These are phyloP conservation scores for Meteorus cinctellus DNA, from an alignment of 2,888 invertebrate genomes.

Conservation along the genomic window DNA sequence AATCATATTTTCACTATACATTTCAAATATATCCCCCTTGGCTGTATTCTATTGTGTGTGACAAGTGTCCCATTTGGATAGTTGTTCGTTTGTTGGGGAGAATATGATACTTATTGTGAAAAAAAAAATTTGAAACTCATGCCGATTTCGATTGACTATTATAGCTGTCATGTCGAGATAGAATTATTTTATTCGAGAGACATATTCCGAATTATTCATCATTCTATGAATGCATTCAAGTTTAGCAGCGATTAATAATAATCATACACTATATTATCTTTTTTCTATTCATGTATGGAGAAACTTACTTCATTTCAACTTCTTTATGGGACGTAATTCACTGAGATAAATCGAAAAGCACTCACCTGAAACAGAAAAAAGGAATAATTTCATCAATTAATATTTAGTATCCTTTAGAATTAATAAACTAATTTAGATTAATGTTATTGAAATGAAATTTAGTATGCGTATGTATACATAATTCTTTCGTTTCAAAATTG, in stretches of 20 bases:
- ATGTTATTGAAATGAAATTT: not conserved
- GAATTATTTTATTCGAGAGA: too few relatives aligned
- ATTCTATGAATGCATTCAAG: too few relatives aligned
- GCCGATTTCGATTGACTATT: too few relatives aligned
- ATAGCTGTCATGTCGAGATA: too few relatives aligned
- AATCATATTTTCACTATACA: not conserved
- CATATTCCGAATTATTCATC: too few relatives aligned
- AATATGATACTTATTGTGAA: constrained; percentile 15
- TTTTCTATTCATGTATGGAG: too few relatives aligned
- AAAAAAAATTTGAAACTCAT: not conserved
- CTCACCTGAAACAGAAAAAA: constrained; percentile 65
- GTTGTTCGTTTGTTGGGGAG: constrained; percentile 60
- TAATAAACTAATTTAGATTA: not conserved
- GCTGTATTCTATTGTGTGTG: constrained; percentile 55
- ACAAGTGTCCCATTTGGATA: constrained; percentile 66
- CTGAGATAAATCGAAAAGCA: constrained; percentile 29
- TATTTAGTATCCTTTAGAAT: not conserved
- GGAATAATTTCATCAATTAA: constrained; percentile 5
- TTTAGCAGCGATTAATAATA: too few relatives aligned
- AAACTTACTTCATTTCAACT: not conserved
- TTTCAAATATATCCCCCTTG: constrained; percentile 42
- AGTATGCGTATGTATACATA: not conserved
- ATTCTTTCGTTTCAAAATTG: not conserved
- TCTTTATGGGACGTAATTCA: not conserved
- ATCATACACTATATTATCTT: too few relatives aligned